A percentile compares a stretch with the other conserved stretches of the same genome.
Evolutionary conservation across 2,113 vertebrate species (phyloP).

Genomic region (Nematolebias whitei): DNA sequence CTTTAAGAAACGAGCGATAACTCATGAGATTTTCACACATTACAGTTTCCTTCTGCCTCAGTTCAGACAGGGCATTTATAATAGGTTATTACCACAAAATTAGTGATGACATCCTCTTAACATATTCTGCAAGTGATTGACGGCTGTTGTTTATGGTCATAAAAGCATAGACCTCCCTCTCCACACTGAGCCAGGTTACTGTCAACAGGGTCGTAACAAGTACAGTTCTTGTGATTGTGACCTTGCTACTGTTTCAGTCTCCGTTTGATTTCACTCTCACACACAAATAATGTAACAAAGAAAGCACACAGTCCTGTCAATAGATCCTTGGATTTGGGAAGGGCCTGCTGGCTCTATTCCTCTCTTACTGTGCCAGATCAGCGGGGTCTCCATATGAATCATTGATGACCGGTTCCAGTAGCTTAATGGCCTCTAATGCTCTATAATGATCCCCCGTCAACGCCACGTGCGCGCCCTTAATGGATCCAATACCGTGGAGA

Average conservation of each 20-base stretch:
- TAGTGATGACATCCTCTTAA: too few relatives aligned
- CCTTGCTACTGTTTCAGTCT: neutral
- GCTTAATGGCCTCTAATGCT: conserved; percentile 97
- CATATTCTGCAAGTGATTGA: too few relatives aligned
- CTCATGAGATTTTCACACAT: too few relatives aligned
- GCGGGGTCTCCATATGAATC: conserved; percentile 90
- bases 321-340: conserved; percentile 49
- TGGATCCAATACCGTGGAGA: conserved; percentile 90
- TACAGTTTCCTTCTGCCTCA: too few relatives aligned
- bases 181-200: too few relatives aligned
- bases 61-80: too few relatives aligned
- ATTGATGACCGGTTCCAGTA: conserved; percentile 93
- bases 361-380: conserved; percentile 85
- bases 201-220: neutral
- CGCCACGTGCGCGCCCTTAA: conserved; percentile 87
- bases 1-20: neutral
- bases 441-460: conserved; percentile 96
- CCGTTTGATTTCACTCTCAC: neutral
- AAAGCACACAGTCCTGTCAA: conserved; percentile 15
- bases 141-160: neutral
- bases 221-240: neutral
- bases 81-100: too few relatives aligned
- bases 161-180: neutral
- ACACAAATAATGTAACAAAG: conserved; percentile 1
- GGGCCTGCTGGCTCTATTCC: conserved; percentile 45